phyloP scores from a whole-genome alignment of 1,140 invertebrate genomes.

The Eurytemora carolleeae region DNA sequence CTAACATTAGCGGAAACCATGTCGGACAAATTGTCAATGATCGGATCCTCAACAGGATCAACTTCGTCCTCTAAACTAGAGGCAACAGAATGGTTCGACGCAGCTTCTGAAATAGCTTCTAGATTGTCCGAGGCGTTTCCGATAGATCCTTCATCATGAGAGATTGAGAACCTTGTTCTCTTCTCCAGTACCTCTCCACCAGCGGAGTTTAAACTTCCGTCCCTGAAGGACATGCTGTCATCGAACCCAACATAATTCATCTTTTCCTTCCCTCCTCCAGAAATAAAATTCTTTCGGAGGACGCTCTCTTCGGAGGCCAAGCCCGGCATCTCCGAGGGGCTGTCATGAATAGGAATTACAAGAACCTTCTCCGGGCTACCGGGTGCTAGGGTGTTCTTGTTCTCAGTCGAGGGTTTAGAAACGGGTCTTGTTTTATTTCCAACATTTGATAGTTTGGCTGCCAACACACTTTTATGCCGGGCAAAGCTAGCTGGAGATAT shows the following conservation, averaged over 20 bases:
- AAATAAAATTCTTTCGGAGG: slow-evolving; percentile 21
- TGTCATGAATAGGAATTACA: slow-evolving; percentile 38
- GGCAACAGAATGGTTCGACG: slow-evolving; percentile 82
- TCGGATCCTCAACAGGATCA: slow-evolving; percentile 21
- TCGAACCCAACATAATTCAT: neutral
- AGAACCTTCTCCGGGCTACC: slow-evolving; percentile 30
- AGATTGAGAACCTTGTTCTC: slow-evolving; percentile 44
- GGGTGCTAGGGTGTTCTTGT: slow-evolving; percentile 13
- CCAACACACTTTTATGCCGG: neutral
- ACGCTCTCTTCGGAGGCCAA: slow-evolving; percentile 51
- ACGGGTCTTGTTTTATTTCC: neutral
- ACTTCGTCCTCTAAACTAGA: slow-evolving; percentile 67
- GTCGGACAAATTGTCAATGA: slow-evolving; percentile 64
- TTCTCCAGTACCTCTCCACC: slow-evolving; percentile 21
- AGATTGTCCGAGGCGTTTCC: slow-evolving; percentile 77
- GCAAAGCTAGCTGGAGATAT: slow-evolving; percentile 8
- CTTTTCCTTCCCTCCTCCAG: slow-evolving; percentile 17
- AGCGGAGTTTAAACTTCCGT: neutral
- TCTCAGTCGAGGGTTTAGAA: slow-evolving; percentile 17
- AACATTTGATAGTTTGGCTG: neutral
- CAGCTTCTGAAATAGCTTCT: slow-evolving; percentile 81
- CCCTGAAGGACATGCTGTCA: slow-evolving; percentile 9
- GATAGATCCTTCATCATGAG: slow-evolving; percentile 63
- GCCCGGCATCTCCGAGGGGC: slow-evolving; percentile 38
- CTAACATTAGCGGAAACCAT: slow-evolving; percentile 82